Evolutionary conservation across 2,888 invertebrate species (phyloP).

Genomic region (Mythimna lalbum): DNA sequence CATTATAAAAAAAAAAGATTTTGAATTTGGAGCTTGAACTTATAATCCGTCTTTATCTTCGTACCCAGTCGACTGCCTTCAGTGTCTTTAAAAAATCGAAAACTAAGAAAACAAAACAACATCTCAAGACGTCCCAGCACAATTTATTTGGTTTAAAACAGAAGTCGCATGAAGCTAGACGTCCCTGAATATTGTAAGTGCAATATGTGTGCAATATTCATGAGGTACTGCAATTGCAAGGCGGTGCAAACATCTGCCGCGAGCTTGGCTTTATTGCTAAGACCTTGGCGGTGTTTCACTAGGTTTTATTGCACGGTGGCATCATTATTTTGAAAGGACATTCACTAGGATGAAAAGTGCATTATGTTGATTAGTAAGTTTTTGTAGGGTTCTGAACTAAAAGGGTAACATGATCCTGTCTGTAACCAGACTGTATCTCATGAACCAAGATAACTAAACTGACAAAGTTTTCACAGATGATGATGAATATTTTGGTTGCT

Average conservation of each 20-base stretch:
- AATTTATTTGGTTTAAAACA: conserved; percentile 33
- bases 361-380: conserved; percentile 3
- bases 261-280: conserved; percentile 27
- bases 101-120: conserved; percentile 17
- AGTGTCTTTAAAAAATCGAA: background rate
- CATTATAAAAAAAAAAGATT: no score
- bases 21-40: no score
- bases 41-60: no score
- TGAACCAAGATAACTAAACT: no score
- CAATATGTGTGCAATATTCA: conserved; percentile 49
- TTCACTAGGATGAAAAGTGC: background rate
- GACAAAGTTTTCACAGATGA: no score
- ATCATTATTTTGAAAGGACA: conserved; percentile 1
- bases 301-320: conserved; percentile 4
- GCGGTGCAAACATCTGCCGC: conserved; percentile 33
- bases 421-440: no score
- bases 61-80: no score
- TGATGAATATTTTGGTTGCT: no score
- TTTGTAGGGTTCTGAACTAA: no score
- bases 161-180: conserved; percentile 16
- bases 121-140: conserved; percentile 8
- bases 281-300: conserved; percentile 7
- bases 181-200: conserved; percentile 45
- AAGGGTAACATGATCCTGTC: no score
- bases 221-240: conserved; percentile 18